phyloP scores from a whole-genome alignment of 2,797 vertebrate species.

The Prunella strophiata region DNA sequence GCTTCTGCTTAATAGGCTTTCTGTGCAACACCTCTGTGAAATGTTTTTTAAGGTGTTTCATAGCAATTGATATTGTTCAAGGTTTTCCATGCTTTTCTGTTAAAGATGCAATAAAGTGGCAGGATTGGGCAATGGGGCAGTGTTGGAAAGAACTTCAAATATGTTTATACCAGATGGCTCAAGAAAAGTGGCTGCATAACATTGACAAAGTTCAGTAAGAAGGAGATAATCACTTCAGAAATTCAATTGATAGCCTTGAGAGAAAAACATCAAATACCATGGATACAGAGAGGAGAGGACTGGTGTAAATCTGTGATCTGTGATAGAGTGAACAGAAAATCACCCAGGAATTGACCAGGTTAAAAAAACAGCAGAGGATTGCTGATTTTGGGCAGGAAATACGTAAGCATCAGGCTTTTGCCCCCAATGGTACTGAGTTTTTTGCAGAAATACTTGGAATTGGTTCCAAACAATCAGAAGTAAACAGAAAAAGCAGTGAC shows the following conservation, averaged over 20 bases:
- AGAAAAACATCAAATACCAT: neutral
- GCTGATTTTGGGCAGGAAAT: neutral
- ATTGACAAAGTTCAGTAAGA: neutral
- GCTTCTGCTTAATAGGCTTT: conserved; percentile 59
- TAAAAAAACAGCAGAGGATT: neutral
- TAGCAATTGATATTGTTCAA: conserved; percentile 36
- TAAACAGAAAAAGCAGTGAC: conserved; percentile 18
- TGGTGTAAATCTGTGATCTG: neutral
- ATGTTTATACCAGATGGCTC: neutral
- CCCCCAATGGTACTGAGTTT: rapidly evolving
- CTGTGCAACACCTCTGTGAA: conserved; percentile 49
- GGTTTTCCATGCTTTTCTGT: conserved; percentile 29
- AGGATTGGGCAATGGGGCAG: neutral
- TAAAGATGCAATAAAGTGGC: neutral
- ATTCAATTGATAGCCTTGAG: neutral
- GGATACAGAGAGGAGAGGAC: neutral
- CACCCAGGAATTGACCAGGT: neutral
- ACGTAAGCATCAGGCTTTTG: neutral
- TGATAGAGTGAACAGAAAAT: neutral
- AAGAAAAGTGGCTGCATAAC: neutral
- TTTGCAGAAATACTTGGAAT: neutral
- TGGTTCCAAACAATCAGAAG: neutral
- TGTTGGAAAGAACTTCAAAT: neutral
- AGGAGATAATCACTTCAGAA: neutral
- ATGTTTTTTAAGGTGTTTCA: conserved; percentile 52